Evolutionary conservation across 2,888 invertebrate species (phyloP).

Genomic region (Drosophila kambysellisi): DNA sequence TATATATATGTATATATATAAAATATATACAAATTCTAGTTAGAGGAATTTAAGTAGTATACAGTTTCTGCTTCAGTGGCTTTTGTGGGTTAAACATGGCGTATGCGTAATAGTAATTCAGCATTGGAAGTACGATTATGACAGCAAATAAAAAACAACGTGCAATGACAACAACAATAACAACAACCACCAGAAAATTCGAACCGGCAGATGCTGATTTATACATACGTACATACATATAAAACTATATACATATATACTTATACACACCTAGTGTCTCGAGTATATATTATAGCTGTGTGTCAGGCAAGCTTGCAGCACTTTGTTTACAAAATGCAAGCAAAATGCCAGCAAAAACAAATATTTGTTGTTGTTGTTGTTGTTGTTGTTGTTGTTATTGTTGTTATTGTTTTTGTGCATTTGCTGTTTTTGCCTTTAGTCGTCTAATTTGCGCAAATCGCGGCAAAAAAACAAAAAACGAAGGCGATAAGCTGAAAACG

Average conservation of each 20-base stretch:
- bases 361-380: constrained; percentile 6
- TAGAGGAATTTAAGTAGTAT: not conserved
- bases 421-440: constrained; percentile 49
- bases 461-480: constrained; percentile 15
- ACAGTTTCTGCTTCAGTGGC: constrained; percentile 1
- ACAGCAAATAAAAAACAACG: constrained; percentile 20
- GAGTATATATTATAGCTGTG: constrained; percentile 16
- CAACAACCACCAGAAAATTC: constrained; percentile 18
- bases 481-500: not conserved
- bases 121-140: constrained; percentile 40
- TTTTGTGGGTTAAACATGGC: constrained; percentile 50
- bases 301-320: constrained; percentile 60
- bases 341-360: constrained; percentile 15
- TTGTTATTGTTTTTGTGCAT: constrained; percentile 17
- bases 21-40: not conserved
- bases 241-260: constrained; percentile 14
- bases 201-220: constrained; percentile 59
- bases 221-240: constrained; percentile 3
- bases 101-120: constrained; percentile 63
- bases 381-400: constrained; percentile 3
- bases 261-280: constrained; percentile 12
- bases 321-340: constrained; percentile 71
- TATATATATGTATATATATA: not conserved
- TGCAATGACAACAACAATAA: constrained; percentile 11
- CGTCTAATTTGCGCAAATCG: constrained; percentile 79